phyloP scores from a whole-genome alignment of 1,140 invertebrate species.

The Leucophenga varia region DNA sequence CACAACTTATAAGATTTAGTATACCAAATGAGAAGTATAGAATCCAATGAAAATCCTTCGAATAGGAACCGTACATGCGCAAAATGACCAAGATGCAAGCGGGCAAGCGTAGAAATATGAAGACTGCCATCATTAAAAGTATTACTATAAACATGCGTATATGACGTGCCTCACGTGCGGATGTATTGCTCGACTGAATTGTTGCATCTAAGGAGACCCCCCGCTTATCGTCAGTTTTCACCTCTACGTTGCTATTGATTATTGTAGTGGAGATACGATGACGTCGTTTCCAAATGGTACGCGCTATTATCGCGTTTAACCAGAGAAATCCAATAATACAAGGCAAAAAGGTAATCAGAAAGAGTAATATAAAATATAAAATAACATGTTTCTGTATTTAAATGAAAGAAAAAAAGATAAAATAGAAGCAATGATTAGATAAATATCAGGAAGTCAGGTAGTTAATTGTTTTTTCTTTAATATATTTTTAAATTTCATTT shows the following conservation, averaged over 20 bases:
- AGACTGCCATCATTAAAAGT: conserved; percentile 59
- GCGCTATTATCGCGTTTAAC: conserved; percentile 60
- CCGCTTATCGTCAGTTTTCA: neutral
- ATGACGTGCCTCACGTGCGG: conserved; percentile 55
- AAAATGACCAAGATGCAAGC: conserved; percentile 59
- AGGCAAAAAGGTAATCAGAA: conserved; percentile 60
- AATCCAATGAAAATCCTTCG: conserved; percentile 52
- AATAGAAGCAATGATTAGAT: conserved; percentile 14
- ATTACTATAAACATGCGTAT: conserved; percentile 61
- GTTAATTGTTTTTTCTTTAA: no score
- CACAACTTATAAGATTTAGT: conserved; percentile 58
- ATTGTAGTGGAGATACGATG: conserved; percentile 17
- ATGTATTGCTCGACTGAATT: conserved; percentile 14
- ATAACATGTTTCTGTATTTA: conserved; percentile 37
- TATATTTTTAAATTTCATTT: no score
- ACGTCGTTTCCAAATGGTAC: conserved; percentile 56
- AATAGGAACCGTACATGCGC: conserved; percentile 49
- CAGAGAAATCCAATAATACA: conserved; percentile 59
- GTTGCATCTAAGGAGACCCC: no score
- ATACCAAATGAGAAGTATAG: conserved; percentile 57
- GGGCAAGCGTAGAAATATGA: conserved; percentile 59
- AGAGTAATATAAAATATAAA: conserved; percentile 55
- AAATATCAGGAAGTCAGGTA: neutral
- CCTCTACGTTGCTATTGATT: neutral
- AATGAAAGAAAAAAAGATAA: conserved; percentile 22